These are phyloP conservation scores for Spodoptera frugiperda DNA, from an alignment of 1,140 invertebrate genomes.

Conservation along the genomic window DNA sequence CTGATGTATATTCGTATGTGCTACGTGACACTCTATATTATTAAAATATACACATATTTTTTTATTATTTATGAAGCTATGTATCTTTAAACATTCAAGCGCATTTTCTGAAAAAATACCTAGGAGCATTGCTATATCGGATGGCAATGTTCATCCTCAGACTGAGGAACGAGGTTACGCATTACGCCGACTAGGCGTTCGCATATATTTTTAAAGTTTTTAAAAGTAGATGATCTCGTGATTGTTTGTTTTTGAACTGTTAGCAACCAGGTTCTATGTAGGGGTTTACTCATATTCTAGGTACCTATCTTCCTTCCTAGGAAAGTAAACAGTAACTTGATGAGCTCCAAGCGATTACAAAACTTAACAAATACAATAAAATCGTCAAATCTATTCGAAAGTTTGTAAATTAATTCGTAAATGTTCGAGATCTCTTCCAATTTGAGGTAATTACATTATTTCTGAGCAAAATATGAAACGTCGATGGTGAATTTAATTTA, in stretches of 20 bases:
- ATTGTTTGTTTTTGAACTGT: too few species aligned
- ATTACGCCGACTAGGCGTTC: too few species aligned
- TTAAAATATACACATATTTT: too few species aligned
- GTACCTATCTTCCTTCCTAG: slow-evolving; percentile 2
- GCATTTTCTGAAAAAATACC: too few species aligned
- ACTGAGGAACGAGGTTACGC: too few species aligned
- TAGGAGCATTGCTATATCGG: too few species aligned
- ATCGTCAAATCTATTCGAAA: slow-evolving; percentile 21
- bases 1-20: background rate
- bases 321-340: slow-evolving; percentile 3
- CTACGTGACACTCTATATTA: background rate
- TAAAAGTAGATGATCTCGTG: too few species aligned
- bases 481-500: slow-evolving; percentile 56
- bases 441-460: slow-evolving; percentile 45
- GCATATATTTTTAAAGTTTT: too few species aligned
- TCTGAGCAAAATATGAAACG: slow-evolving; percentile 45
- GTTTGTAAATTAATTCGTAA: slow-evolving; percentile 41
- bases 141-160: too few species aligned
- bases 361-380: slow-evolving; percentile 38
- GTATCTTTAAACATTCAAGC: too few species aligned
- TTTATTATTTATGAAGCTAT: too few species aligned
- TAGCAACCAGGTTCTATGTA: background rate
- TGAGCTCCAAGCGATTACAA: slow-evolving; percentile 12
- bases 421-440: slow-evolving; percentile 34
- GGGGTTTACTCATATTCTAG: too few species aligned